Base-by-base conservation (phyloP, 2,797 vertebrate genomes). In the Ceryle rudis region DNA sequence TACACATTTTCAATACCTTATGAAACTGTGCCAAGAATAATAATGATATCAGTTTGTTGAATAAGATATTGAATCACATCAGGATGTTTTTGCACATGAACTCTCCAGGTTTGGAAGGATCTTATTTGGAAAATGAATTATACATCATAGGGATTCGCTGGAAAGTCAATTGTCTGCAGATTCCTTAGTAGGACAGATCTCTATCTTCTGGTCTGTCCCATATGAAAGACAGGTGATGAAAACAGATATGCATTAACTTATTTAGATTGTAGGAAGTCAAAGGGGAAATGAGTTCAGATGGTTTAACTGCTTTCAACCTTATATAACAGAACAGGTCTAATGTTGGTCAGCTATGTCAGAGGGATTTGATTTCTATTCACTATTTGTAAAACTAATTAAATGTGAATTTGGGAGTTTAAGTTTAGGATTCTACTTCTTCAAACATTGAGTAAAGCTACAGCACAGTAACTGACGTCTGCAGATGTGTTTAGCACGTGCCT, bases 51-150 rank as follows among this genome's bases (percentile, higher is more conserved):
- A 52, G 23, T 51, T 90, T 61, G 23, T 71, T 88, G 65, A 71
- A 86, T 91, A 90, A 93, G 85, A 87, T 90, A 39, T 35, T 35
- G 54, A 82, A 88, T 86, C 54, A 18, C 41, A 58, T 90, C 66
- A 79, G 62, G 73, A 81, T 75, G 19, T 46, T 88, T 80, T 67
- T 92, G 74, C 82, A 44, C 54, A 69, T 3, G 21, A 65, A 72
- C 26, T 86, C 58, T 90, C 11, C 70, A 62, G 66, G 26, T 93
- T 58, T 96, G 73, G 83, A 54, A 92, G 83, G 70, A 62, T 86
- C 29, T 84, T n/a, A 26, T 57, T 67, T 93, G 74, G 47, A 73
- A 84, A 89, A 94, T 82, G 71, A 92, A 89, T 92, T 90, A 86
- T 82, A 67, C 57, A 75, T 93, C 84, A 47, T 60, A 84, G 58